Percentiles rank a stretch among this genome's conserved stretches.
Conservation (phyloP, 2,113 vertebrate genomes). For the Chitala chitala region DNA sequence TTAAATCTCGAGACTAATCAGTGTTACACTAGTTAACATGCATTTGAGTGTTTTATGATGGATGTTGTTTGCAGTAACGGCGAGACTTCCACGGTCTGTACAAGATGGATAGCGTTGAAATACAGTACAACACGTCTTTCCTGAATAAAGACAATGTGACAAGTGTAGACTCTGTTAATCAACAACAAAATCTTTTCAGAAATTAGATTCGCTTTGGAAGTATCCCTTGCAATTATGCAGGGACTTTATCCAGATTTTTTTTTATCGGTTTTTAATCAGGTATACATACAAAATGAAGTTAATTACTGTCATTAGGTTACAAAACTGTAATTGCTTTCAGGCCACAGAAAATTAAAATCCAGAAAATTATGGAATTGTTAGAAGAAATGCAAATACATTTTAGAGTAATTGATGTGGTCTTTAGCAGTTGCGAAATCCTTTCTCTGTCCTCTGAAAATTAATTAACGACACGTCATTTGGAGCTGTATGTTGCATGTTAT, state of each 20-base stretch:
- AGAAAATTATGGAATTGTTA: not conserved
- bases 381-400: not conserved
- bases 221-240: not conserved
- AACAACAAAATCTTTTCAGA: not conserved
- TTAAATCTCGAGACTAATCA: not conserved
- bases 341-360: too few species aligned
- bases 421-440: not conserved
- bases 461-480: too few species aligned
- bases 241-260: not conserved
- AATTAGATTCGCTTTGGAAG: not conserved
- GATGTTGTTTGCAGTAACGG: not conserved
- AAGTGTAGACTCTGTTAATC: not conserved
- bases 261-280: not conserved
- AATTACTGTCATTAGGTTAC: not conserved
- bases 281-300: constrained; percentile 6
- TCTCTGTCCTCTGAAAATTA: not conserved
- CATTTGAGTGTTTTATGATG: not conserved
- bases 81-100: not conserved
- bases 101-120: not conserved
- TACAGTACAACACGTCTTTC: not conserved
- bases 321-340: not conserved
- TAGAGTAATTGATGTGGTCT: not conserved
- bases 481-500: too few species aligned
- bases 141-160: not conserved
- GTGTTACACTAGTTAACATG: not conserved